Evolutionary conservation across 2,888 invertebrate species (phyloP).

Genomic region (Tetragonisca angustula): DNA sequence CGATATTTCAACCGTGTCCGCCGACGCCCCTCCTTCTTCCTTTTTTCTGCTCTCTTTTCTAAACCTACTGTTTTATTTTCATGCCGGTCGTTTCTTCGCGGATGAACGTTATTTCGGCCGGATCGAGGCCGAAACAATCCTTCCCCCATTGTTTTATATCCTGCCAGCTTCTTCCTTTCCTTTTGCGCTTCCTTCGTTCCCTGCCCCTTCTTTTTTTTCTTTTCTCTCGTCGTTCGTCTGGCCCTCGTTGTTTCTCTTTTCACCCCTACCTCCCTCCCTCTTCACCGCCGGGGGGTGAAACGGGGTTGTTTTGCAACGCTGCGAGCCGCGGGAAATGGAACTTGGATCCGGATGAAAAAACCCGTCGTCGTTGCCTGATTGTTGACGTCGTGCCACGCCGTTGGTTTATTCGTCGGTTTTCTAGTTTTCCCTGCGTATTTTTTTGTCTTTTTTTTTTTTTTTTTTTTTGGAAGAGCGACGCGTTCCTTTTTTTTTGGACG

Average conservation of each 20-base stretch:
- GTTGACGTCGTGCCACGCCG: slow-evolving; percentile 1
- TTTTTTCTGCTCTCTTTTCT: background rate
- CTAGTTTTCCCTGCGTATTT: too few species aligned
- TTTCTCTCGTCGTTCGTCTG: background rate
- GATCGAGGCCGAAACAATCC: slow-evolving; percentile 17
- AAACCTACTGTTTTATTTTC: background rate
- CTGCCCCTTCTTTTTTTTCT: background rate
- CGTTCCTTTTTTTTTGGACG: too few species aligned
- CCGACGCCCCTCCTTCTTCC: too few species aligned
- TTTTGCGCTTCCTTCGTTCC: background rate
- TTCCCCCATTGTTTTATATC: background rate
- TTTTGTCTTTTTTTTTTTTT: too few species aligned
- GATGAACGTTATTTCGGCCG: slow-evolving; percentile 4
- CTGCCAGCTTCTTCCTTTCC: background rate
- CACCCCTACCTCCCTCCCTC: too few species aligned
- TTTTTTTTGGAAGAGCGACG: too few species aligned
- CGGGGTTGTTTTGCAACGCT: slow-evolving; percentile 12
- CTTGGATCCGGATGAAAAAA: slow-evolving; percentile 18
- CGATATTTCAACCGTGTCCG: background rate
- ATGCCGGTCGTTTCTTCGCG: background rate
- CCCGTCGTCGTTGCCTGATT: slow-evolving; percentile 2
- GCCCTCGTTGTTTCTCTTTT: slow-evolving; percentile 3
- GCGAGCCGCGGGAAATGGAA: slow-evolving; percentile 13
- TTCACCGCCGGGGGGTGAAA: background rate
- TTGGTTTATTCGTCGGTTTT: background rate